These are phyloP conservation scores for chimpanzee (Pan troglodytes) DNA, from an alignment of 2,113 vertebrate species.

Conservation along the genomic window NHGRI_mPanTro3-v2.1_pri NC_072419.2:60820501-60821000, in stretches of 20 bases:
- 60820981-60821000: neutral
- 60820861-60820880: neutral
- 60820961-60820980: neutral
- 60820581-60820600: neutral
- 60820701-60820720: neutral
- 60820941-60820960: neutral
- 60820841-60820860: neutral
- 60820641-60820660: slow-evolving; percentile 13
- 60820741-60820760: slow-evolving; percentile 14
- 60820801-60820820: slow-evolving; percentile 26
- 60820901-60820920: neutral
- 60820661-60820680: neutral
- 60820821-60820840: neutral
- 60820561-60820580: neutral
- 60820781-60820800: slow-evolving; percentile 29
- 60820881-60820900: neutral
- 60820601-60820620: neutral
- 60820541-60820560: neutral
- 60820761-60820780: slow-evolving; percentile 11
- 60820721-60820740: neutral
- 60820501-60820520: neutral
- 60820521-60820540: neutral
- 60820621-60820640: neutral
- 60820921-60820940: neutral
- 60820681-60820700: neutral